These are phyloP conservation scores for Tinea semifulvella DNA, from an alignment of 2,888 invertebrate species.

Conservation along the genomic window DNA sequence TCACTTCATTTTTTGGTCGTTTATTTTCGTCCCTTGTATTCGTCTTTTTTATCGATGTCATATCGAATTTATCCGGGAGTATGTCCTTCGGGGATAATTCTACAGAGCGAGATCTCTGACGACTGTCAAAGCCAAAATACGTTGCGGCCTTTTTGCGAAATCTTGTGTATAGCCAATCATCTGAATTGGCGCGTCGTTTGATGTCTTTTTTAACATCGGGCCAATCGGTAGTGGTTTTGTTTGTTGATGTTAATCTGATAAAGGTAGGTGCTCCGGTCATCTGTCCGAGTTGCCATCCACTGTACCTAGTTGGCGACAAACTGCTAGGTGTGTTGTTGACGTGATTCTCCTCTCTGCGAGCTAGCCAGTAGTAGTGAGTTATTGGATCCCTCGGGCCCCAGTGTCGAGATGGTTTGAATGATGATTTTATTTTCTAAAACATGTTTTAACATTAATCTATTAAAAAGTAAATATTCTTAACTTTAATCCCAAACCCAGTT, in stretches of 20 bases:
- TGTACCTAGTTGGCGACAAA: slow-evolving; percentile 26
- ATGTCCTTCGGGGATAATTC: not conserved
- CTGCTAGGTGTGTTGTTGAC: slow-evolving; percentile 21
- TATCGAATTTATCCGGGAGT: not conserved
- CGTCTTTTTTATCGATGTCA: not conserved
- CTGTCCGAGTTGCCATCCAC: slow-evolving; percentile 36
- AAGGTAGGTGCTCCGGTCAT: slow-evolving; percentile 33
- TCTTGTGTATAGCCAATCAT: slow-evolving; percentile 40
- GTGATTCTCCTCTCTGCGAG: slow-evolving; percentile 35
- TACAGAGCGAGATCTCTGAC: not conserved
- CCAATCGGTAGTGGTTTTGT: slow-evolving; percentile 7
- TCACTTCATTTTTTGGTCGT: slow-evolving; percentile 1
- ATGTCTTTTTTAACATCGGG: slow-evolving; percentile 15
- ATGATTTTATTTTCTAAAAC: slow-evolving; percentile 48
- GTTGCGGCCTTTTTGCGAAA: slow-evolving; percentile 27
- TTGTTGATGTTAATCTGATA: slow-evolving; percentile 22
- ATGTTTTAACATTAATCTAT: too few species aligned
- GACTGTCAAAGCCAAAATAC: slow-evolving; percentile 1
- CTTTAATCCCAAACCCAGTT: too few species aligned
- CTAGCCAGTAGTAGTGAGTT: slow-evolving; percentile 52
- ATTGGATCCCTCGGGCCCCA: slow-evolving; percentile 59
- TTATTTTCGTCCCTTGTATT: not conserved
- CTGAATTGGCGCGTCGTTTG: slow-evolving; percentile 42
- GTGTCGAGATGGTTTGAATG: slow-evolving; percentile 47
- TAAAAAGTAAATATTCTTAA: too few species aligned